phyloP scores from a whole-genome alignment of 92 coral and sea anemone genomes.

The Chrysogorgia sp. region DNA sequence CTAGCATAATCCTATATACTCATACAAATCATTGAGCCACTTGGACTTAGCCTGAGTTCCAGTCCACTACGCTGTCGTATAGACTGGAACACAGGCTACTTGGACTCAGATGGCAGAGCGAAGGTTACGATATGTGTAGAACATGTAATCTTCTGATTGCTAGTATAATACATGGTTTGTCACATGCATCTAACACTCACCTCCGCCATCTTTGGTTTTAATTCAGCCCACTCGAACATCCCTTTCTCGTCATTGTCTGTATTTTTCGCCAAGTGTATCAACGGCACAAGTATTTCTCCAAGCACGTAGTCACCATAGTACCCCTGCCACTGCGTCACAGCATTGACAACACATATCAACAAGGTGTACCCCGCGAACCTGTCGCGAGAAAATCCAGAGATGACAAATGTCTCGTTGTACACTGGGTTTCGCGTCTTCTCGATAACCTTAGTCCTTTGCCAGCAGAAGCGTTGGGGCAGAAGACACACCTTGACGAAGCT shows the following conservation, averaged over 20 bases:
- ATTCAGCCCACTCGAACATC: slow-evolving; percentile 28
- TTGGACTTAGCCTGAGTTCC: too few species aligned
- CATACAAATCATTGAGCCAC: too few species aligned
- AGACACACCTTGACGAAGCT: slow-evolving; percentile 82
- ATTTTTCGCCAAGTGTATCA: slow-evolving; percentile 67
- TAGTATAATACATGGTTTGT: not conserved
- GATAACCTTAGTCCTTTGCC: slow-evolving; percentile 87
- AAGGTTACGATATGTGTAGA: too few species aligned
- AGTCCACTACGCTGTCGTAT: too few species aligned
- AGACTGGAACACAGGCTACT: too few species aligned
- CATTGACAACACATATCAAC: slow-evolving; percentile 87
- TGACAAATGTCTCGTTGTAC: slow-evolving; percentile 88
- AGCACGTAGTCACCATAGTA: slow-evolving; percentile 92
- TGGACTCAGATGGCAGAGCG: too few species aligned
- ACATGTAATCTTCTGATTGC: not conserved
- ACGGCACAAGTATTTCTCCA: slow-evolving; percentile 89
- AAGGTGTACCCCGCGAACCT: slow-evolving; percentile 80
- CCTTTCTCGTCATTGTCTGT: slow-evolving; percentile 13
- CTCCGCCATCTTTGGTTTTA: slow-evolving; percentile 19
- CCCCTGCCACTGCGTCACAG: slow-evolving; percentile 72
- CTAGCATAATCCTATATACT: too few species aligned
- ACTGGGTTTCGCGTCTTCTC: slow-evolving; percentile 77
- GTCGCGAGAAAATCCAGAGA: slow-evolving; percentile 93
- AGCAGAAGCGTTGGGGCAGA: slow-evolving; percentile 91
- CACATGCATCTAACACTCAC: not conserved